Evolutionary conservation across 2,797 vertebrate genomes (phyloP).

Genomic region (Lagodon rhomboides): DNA sequence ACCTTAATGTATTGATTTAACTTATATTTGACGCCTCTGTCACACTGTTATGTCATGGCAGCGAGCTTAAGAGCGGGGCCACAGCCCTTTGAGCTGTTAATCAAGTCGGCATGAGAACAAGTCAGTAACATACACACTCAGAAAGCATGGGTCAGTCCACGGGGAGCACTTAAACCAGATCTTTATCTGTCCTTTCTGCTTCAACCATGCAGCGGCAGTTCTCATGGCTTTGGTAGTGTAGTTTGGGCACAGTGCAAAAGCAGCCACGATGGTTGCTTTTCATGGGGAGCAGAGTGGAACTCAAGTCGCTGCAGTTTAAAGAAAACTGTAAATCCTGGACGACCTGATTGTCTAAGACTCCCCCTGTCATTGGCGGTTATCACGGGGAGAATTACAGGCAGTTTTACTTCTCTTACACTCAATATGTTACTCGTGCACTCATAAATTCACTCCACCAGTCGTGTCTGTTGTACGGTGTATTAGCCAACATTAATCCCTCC

Average conservation of each 20-base stretch:
- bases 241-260: slow-evolving; percentile 30
- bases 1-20: slow-evolving; percentile 10
- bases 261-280: slow-evolving; percentile 27
- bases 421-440: slow-evolving; percentile 48
- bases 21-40: slow-evolving; percentile 26
- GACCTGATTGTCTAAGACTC: slow-evolving; percentile 37
- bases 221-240: slow-evolving; percentile 70
- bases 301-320: slow-evolving; percentile 28
- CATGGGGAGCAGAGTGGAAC: slow-evolving; percentile 16
- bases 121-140: slow-evolving; percentile 29
- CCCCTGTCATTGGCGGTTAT: slow-evolving; percentile 55
- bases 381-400: slow-evolving; percentile 46
- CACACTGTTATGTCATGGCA: slow-evolving; percentile 42
- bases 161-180: slow-evolving; percentile 71
- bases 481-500: slow-evolving; percentile 32
- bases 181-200: slow-evolving; percentile 73
- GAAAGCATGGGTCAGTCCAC: slow-evolving; percentile 39
- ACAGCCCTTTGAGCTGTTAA: slow-evolving; percentile 51
- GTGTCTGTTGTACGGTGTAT: slow-evolving; percentile 10
- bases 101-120: slow-evolving; percentile 62
- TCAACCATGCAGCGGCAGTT: slow-evolving; percentile 65
- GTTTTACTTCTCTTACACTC: slow-evolving; percentile 51
- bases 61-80: slow-evolving; percentile 10
- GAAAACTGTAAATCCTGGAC: slow-evolving; percentile 60
- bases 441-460: slow-evolving; percentile 40